phyloP scores from a whole-genome alignment of 2,113 vertebrate species.

The Uria aalge region DNA sequence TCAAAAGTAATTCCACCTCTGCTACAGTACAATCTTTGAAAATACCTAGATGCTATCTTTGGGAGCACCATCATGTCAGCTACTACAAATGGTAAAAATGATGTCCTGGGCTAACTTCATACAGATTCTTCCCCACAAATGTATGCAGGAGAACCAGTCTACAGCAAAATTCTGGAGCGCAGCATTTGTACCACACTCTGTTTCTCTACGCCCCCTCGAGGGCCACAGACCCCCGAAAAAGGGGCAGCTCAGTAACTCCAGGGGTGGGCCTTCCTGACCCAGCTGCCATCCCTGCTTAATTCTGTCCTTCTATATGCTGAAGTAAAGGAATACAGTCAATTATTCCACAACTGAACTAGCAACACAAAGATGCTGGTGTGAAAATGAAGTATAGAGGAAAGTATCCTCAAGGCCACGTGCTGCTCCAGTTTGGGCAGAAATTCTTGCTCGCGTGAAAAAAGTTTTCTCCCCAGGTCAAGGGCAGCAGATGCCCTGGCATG shows the following conservation, averaged over 20 bases:
- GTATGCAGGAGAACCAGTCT: background rate
- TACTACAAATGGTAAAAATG: background rate
- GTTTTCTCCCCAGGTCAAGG: background rate
- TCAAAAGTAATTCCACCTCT: background rate
- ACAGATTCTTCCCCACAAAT: background rate
- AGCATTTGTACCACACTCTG: background rate
- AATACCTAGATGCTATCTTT: background rate
- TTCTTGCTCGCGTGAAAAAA: background rate
- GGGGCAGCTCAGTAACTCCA: background rate
- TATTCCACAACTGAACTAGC: background rate
- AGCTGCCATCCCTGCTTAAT: background rate
- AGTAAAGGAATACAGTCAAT: background rate
- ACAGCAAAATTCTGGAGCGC: background rate
- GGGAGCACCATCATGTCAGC: background rate
- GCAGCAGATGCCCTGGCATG: background rate
- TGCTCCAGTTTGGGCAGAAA: background rate
- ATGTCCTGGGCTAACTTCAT: background rate
- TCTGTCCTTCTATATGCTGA: background rate
- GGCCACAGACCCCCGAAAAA: background rate
- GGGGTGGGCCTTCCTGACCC: background rate
- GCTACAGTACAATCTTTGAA: background rate
- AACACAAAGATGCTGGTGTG: background rate
- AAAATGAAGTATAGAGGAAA: background rate
- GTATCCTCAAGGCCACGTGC: background rate
- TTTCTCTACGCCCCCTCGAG: background rate